Evolutionary conservation across 2,113 vertebrate genomes (phyloP).

Genomic region (Dasyornis broadbenti): DNA sequence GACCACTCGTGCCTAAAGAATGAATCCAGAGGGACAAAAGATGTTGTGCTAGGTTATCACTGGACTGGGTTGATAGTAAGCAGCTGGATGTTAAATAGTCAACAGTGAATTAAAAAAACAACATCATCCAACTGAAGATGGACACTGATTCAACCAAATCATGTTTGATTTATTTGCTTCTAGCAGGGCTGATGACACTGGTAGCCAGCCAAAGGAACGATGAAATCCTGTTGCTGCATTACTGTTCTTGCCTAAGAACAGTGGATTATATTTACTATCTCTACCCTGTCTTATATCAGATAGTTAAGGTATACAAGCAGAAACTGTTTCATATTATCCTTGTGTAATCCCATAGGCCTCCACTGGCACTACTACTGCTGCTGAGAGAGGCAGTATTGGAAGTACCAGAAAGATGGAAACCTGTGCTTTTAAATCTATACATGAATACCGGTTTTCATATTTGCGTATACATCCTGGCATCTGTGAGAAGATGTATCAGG

Average conservation of each 20-base stretch:
- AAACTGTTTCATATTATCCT: neutral
- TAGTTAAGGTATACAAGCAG: neutral
- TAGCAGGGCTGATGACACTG: neutral
- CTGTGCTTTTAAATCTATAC: neutral
- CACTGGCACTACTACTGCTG: neutral
- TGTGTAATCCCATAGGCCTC: neutral
- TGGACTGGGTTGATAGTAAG: neutral
- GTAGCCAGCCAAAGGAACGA: neutral
- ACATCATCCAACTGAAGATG: neutral
- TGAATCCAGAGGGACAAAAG: neutral
- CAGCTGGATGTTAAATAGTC: neutral
- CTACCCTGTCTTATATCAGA: neutral
- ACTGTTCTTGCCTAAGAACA: neutral
- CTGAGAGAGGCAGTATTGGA: neutral
- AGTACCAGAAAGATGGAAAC: neutral
- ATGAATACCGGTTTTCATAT: neutral
- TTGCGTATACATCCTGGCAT: neutral
- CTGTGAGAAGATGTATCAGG: neutral
- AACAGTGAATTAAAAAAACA: neutral
- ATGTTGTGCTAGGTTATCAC: neutral
- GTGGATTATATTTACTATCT: neutral
- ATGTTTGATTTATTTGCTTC: neutral
- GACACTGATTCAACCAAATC: neutral
- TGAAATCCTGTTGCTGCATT: neutral
- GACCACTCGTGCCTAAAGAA: neutral